Evolutionary conservation across 2,113 vertebrate species (phyloP).

Genomic region (Istiophorus platypterus): DNA sequence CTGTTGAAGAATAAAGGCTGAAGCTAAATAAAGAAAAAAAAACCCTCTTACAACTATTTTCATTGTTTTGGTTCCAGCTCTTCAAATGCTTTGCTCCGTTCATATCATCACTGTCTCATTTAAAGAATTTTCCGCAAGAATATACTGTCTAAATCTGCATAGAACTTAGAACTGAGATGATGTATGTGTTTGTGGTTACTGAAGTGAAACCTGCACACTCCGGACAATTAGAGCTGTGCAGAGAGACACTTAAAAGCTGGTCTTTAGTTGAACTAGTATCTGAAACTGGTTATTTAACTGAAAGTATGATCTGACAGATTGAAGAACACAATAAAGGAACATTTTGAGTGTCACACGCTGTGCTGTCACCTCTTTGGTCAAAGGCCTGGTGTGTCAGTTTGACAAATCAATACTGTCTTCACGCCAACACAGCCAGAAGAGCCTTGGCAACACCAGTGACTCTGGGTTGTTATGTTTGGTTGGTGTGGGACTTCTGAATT

Average conservation of each 20-base stretch:
- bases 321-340: conserved; percentile 18
- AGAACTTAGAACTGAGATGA: conserved; percentile 11
- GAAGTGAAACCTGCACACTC: conserved; percentile 6
- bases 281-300: conserved; percentile 20
- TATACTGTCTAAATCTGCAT: neutral
- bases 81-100: conserved; percentile 11
- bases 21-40: conserved; percentile 34
- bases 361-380: conserved; percentile 24
- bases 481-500: conserved; percentile 15
- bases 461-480: conserved; percentile 28
- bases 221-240: conserved; percentile 28
- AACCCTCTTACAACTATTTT: conserved; percentile 18
- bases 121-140: conserved; percentile 34
- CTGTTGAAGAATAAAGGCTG: conserved; percentile 40
- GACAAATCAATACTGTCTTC: conserved; percentile 25
- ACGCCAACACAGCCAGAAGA: conserved; percentile 7
- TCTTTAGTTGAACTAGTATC: conserved; percentile 26
- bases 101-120: conserved; percentile 25
- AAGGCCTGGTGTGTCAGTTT: conserved; percentile 26
- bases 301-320: too few relatives aligned
- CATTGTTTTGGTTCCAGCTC: conserved; percentile 14
- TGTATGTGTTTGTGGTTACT: conserved; percentile 16
- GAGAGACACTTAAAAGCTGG: conserved; percentile 18
- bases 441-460: conserved; percentile 15
- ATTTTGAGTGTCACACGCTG: conserved; percentile 15